A percentile compares a stretch with the other conserved stretches of the same genome.
These are phyloP conservation scores for Cryptocheilus praepositus DNA, from an alignment of 2,888 invertebrate genomes.

Conservation along the genomic window DNA sequence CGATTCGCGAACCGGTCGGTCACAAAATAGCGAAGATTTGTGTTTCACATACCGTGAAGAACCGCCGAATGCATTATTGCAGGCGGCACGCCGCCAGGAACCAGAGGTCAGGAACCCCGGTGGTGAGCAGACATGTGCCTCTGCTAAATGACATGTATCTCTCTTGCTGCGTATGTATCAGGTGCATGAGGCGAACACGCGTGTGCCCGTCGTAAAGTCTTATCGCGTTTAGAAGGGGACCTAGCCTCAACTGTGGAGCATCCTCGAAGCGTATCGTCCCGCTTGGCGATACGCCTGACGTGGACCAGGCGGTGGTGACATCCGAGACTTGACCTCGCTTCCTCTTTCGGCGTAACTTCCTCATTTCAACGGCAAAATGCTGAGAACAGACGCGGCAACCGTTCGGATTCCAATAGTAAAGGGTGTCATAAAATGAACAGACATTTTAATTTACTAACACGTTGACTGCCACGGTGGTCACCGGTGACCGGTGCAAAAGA, in stretches of 20 bases:
- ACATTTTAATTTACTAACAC: too few relatives aligned
- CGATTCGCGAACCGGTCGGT: too few relatives aligned
- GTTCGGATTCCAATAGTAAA: too few relatives aligned
- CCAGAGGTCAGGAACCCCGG: slow-evolving; percentile 23
- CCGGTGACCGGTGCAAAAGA: too few relatives aligned
- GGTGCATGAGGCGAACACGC: slow-evolving; percentile 5
- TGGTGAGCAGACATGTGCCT: slow-evolving; percentile 15
- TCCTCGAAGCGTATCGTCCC: slow-evolving; percentile 64
- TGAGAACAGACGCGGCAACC: too few relatives aligned
- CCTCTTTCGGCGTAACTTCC: slow-evolving; percentile 55
- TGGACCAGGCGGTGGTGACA: slow-evolving; percentile 62
- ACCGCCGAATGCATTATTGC: too few relatives aligned
- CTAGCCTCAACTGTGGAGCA: slow-evolving; percentile 47
- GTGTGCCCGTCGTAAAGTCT: slow-evolving; percentile 26
- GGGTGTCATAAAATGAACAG: too few relatives aligned
- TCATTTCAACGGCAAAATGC: slow-evolving; percentile 61
- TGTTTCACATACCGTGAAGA: too few relatives aligned
- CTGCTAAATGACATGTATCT: slow-evolving; percentile 18
- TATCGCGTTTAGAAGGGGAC: slow-evolving; percentile 3
- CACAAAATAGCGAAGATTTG: too few relatives aligned
- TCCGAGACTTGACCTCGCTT: slow-evolving; percentile 54
- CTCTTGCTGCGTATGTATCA: slow-evolving; percentile 17
- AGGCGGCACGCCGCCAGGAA: slow-evolving; percentile 6
- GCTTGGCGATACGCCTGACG: slow-evolving; percentile 57
- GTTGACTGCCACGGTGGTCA: too few relatives aligned